A percentile compares a stretch with the other conserved stretches of the same genome.
Evolutionary conservation across 1,140 invertebrate genomes (phyloP).

Genomic region (Brachionus paranguensis): DNA sequence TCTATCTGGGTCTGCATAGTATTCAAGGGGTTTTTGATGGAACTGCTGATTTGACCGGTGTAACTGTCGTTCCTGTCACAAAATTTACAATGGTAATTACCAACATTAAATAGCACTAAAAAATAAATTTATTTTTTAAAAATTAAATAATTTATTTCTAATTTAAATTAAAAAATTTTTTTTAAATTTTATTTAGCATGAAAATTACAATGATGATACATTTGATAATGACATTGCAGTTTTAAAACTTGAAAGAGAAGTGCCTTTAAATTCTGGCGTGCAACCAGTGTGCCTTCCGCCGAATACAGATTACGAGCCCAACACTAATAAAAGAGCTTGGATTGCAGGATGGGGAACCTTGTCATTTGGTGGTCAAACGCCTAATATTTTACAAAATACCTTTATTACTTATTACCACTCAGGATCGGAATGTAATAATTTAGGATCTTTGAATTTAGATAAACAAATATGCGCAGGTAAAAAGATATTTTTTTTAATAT

Average conservation of each 20-base stretch:
- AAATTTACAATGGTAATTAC: background rate
- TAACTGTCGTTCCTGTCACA: background rate
- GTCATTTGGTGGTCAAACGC: background rate
- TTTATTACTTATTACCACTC: background rate
- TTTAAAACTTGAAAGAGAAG: background rate
- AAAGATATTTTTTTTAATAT: background rate
- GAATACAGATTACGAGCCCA: background rate
- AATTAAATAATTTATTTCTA: background rate
- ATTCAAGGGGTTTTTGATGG: background rate
- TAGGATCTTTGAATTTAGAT: slow-evolving; percentile 9
- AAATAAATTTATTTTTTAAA: background rate
- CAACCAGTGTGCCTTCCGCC: background rate
- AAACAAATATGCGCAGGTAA: slow-evolving; percentile 24
- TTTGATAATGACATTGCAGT: slow-evolving; percentile 13
- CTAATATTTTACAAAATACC: background rate
- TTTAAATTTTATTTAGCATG: background rate
- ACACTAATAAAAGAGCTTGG: background rate
- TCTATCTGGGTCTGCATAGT: slow-evolving; percentile 11
- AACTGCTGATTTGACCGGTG: background rate
- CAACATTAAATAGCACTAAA: background rate
- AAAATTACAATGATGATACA: background rate
- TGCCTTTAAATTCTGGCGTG: background rate
- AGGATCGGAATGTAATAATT: background rate
- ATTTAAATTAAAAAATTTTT: too few relatives aligned
- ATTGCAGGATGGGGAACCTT: background rate